Evolutionary conservation across 2,113 vertebrate genomes (phyloP), one percentile per base, ranked within the genome.

Genomic region (Actenoides lindsayi): DNA sequence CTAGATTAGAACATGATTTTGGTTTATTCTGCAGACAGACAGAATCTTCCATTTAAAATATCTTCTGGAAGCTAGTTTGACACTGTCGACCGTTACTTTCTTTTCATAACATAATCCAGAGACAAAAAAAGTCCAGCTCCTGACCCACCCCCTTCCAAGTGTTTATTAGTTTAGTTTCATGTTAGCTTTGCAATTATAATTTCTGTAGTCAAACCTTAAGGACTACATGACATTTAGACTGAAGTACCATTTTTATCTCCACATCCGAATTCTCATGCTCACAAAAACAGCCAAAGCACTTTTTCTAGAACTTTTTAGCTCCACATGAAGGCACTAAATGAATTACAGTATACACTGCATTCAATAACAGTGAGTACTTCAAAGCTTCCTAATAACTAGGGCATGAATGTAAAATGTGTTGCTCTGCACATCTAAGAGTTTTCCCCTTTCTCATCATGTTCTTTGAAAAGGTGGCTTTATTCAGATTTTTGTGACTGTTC

Each of bases 401-500:
- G 95, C 91, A 97, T 96, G 92, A 93, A 96, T 96, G 95, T 94
- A 94, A 96, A 97, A 96, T 96, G 74, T 95, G 95, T 97, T 96
- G 93, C 95, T 95, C 89, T 97, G 95, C 97, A 96, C 90, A 90
- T 97, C 97, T 96, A 96, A 96, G 96, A 95, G 91, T 92, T 93
- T 91, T 96, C 82, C 74, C 70, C 84, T 97, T 94, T 95, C 96
- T 97, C 95, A 92, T 97, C 91, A 20, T 97, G 96, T 96, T 92
- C 93, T 97, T 98, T 97, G 94, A 95, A 97, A 96, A 97, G 94
- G 84, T 97, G 90, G 90, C 87, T 97, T 86, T 94, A 96, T 97
- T 98, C 96, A 95, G 94, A 95, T 96, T 97, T 97, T 89, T 96
- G 92, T 96, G 96, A 97, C 96, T 97, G 74, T 92, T 97, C 93